These are phyloP conservation scores for Scaptodrosophila lebanonensis DNA, from an alignment of 1,140 invertebrate species.

Conservation along the genomic window DNA sequence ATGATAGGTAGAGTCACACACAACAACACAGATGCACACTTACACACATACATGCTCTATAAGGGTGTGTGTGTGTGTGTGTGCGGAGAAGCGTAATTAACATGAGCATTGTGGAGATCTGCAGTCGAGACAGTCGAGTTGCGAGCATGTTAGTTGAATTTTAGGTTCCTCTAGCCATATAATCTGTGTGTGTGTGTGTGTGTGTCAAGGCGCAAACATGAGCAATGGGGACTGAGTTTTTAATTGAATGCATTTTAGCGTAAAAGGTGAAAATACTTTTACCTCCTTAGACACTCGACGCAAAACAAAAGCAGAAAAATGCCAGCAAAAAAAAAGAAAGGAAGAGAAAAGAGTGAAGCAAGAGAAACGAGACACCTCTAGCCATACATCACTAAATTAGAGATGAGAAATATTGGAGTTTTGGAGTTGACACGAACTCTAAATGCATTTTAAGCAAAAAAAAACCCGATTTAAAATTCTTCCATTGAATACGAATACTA, in stretches of 20 bases:
- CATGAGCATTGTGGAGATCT: no score
- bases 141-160: constrained; percentile 24
- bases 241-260: constrained; percentile 68
- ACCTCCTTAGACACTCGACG: constrained; percentile 31
- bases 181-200: constrained; percentile 3
- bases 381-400: no score
- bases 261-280: constrained; percentile 65
- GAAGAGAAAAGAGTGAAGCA: background rate
- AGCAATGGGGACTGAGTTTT: constrained; percentile 39
- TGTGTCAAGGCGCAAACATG: background rate
- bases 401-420: no score
- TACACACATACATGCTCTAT: constrained; percentile 1
- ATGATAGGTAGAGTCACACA: constrained; percentile 15
- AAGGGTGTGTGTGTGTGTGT: constrained; percentile 1
- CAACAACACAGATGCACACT: constrained; percentile 1
- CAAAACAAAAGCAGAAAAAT: background rate
- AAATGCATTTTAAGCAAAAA: no score
- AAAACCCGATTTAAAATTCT: no score
- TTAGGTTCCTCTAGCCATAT: constrained; percentile 18
- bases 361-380: no score
- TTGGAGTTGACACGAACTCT: no score
- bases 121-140: no score
- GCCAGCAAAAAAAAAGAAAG: background rate
- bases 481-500: no score
- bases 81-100: constrained; percentile 60